phyloP scores from a whole-genome alignment of 2,797 vertebrate genomes.

The Ctenopoma kingsleyae region DNA sequence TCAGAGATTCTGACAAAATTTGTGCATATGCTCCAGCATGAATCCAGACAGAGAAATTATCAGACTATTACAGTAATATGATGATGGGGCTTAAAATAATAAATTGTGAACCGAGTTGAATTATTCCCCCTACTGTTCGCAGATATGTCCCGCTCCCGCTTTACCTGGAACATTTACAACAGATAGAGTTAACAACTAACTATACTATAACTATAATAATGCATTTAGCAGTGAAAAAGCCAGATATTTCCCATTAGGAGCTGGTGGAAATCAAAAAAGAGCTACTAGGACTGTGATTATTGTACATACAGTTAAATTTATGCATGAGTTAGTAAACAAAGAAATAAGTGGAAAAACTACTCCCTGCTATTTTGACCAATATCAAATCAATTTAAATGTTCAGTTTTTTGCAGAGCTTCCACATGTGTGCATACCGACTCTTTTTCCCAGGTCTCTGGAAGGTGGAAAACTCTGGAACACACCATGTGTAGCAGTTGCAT shows the following conservation, averaged over 20 bases:
- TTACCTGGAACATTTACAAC: too few species aligned
- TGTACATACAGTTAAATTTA: not conserved
- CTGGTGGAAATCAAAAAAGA: not conserved
- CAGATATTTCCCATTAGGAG: not conserved
- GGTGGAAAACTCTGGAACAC: slow-evolving; percentile 52
- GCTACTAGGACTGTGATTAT: too few species aligned
- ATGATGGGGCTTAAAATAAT: too few species aligned
- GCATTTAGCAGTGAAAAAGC: not conserved
- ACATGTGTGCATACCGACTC: slow-evolving; percentile 50
- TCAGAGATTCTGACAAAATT: too few species aligned
- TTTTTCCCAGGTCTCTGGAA: slow-evolving; percentile 48
- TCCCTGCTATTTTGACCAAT: slow-evolving; percentile 22
- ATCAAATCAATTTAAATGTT: slow-evolving; percentile 16
- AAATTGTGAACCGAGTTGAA: too few species aligned
- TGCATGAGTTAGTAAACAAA: slow-evolving; percentile 12
- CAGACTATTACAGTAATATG: too few species aligned
- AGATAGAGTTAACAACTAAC: not conserved
- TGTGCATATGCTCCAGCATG: too few species aligned
- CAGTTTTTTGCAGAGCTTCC: slow-evolving; percentile 39
- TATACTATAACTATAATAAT: not conserved
- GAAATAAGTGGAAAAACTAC: slow-evolving; percentile 11
- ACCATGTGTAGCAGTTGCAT: slow-evolving; percentile 10
- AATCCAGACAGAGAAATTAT: too few species aligned
- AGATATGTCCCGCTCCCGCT: too few species aligned
- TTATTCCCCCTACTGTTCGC: too few species aligned